phyloP scores from a whole-genome alignment of 2,797 vertebrate genomes.

The Parambassis ranga region DNA sequence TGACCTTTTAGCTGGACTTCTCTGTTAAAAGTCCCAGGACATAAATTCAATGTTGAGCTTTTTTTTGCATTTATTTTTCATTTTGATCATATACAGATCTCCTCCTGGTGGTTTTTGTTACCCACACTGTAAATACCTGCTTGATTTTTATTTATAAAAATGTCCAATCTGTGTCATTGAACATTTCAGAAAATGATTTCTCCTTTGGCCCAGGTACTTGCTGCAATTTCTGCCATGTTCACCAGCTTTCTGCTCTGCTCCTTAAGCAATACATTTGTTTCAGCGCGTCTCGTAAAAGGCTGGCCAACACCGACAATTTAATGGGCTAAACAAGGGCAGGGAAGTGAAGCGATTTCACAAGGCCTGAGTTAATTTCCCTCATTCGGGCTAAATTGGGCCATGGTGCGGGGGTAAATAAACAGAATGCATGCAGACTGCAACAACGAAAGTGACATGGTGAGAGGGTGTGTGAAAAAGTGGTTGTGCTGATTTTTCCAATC shows the following conservation, averaged over 20 bases:
- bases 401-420: conserved; percentile 65
- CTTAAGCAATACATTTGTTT: conserved; percentile 55
- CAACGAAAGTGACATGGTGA: conserved; percentile 31
- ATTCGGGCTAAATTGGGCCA: conserved; percentile 60
- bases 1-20: conserved; percentile 61
- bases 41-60: neutral
- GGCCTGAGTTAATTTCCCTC: conserved; percentile 71
- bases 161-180: conserved; percentile 24
- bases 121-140: neutral
- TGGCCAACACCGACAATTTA: conserved; percentile 69
- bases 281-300: conserved; percentile 48
- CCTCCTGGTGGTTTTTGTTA: too few relatives aligned
- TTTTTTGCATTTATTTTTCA: neutral
- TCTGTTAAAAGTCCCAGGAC: conserved; percentile 14
- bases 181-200: conserved; percentile 15
- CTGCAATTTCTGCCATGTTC: conserved; percentile 23
- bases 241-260: conserved; percentile 17
- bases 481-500: conserved; percentile 33
- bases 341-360: conserved; percentile 61
- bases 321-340: conserved; percentile 49
- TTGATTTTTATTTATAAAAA: conserved; percentile 4
- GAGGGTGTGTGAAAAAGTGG: conserved; percentile 43
- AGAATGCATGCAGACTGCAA: conserved; percentile 50
- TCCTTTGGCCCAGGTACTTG: neutral
- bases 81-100: neutral